Evolutionary conservation across 2,888 invertebrate genomes (phyloP).

Genomic region (Agrotis puta): DNA sequence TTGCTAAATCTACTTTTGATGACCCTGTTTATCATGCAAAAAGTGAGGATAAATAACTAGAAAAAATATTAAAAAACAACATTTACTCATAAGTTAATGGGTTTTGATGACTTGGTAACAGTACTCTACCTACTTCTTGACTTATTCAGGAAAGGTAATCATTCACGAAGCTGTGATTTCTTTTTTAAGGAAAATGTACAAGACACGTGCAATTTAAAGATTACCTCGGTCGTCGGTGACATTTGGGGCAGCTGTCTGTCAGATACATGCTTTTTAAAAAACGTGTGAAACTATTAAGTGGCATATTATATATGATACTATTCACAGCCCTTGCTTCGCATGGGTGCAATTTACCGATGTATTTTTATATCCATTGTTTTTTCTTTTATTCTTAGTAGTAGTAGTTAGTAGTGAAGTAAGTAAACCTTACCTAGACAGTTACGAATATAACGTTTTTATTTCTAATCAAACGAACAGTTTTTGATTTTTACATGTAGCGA

Average conservation of each 20-base stretch:
- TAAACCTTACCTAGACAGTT: too few species aligned
- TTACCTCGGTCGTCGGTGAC: constrained; percentile 22
- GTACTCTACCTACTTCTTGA: constrained; percentile 14
- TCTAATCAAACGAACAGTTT: too few species aligned
- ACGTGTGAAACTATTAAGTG: constrained; percentile 37
- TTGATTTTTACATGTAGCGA: too few species aligned
- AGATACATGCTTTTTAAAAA: constrained; percentile 32
- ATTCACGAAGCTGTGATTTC: constrained; percentile 30
- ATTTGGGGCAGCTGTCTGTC: constrained; percentile 53
- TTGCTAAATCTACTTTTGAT: constrained; percentile 27
- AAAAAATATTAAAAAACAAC: neutral
- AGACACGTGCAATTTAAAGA: constrained; percentile 40
- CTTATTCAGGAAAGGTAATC: constrained; percentile 42
- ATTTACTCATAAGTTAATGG: constrained; percentile 1
- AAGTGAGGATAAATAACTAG: constrained; percentile 15
- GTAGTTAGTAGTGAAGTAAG: too few species aligned
- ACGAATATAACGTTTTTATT: too few species aligned
- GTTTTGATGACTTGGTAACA: constrained; percentile 37
- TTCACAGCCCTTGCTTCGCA: too few species aligned
- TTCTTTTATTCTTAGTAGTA: too few species aligned
- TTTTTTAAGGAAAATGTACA: constrained; percentile 47
- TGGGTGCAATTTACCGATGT: too few species aligned
- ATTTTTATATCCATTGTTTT: too few species aligned
- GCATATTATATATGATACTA: too few species aligned
- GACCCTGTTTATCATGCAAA: constrained; percentile 18